Conservation (phyloP, 2,888 invertebrate species). For the Dasypolia templi region DNA sequence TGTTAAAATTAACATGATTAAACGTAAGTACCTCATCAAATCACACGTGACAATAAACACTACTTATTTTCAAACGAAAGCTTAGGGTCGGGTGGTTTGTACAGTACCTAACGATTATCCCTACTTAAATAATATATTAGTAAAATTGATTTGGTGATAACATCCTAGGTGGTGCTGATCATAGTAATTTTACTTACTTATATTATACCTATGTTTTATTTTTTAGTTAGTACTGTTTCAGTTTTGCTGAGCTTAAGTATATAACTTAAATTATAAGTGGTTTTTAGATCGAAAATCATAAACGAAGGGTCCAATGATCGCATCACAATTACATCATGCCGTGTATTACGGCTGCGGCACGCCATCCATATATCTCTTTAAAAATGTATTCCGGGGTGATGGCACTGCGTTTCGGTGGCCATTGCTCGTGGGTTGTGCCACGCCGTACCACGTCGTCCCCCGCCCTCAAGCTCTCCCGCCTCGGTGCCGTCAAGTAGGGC, state of each 20-base stretch:
- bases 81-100: no score
- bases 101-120: background rate
- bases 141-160: background rate
- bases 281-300: background rate
- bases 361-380: slow-evolving; percentile 19
- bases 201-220: background rate
- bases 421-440: slow-evolving; percentile 26
- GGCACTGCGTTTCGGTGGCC: slow-evolving; percentile 2
- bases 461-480: background rate
- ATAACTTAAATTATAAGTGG: background rate
- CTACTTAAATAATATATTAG: no score
- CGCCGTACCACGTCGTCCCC: slow-evolving; percentile 22
- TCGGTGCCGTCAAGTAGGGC: slow-evolving; percentile 28
- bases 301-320: background rate
- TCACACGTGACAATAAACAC: background rate
- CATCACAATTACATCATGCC: background rate
- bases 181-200: background rate
- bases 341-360: slow-evolving; percentile 1
- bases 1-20: background rate
- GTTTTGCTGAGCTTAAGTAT: background rate
- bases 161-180: background rate
- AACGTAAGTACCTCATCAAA: background rate
- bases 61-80: no score
- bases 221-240: background rate
- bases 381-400: slow-evolving; percentile 10